Evolutionary conservation across 2,888 invertebrate genomes (phyloP), one percentile per base, ranked within the genome.

Genomic region (Rotaria socialis): DNA sequence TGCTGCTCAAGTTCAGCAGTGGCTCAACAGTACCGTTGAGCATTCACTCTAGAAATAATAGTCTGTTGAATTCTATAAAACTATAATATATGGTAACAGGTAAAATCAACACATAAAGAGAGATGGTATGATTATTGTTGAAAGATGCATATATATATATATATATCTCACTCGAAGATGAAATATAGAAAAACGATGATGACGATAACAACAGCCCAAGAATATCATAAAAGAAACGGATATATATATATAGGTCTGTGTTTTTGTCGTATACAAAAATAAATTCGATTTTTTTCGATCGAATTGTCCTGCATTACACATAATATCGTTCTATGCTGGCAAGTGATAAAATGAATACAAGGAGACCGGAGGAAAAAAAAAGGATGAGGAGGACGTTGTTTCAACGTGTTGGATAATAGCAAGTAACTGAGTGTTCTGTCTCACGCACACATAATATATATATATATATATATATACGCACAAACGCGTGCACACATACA

Each of bases 1-100:
- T 67, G 67, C 35, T 67, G 67, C 14, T 35, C 67, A 67, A 35
- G 35, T 35, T 67, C 67, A 67, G 67, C 67, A 67, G 67, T 67
- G 67, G 67, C 67, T 67, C 67, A 67, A 67, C 67, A 67, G 67
- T 67, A 67, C 67, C 67, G 67, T 67, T 67, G 67, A 67, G 67
- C 67, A 67, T 67, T 67, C 35, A 67, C 67, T 67, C 67, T 67
- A 67, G 19, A 67, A 67, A 67, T 67, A 67, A 67, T 35, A 35
- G 35, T 27, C 35, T 67, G 24, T 67, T 67, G 19, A 19, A 67
- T 67, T 67, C 35, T 19, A 19, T 67, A 67, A 67, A 35, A 5
- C 5, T 5, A 41, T 67, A 5, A 67, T 67, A 16, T 52, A 52
- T 52, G 16, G 16, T 52, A 16, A 16, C 14, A 2, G 14, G 6